Evolutionary conservation across 2,888 invertebrate genomes (phyloP), one percentile per base, ranked within the genome.

Genomic region (Onthophagus sagittarius): DNA sequence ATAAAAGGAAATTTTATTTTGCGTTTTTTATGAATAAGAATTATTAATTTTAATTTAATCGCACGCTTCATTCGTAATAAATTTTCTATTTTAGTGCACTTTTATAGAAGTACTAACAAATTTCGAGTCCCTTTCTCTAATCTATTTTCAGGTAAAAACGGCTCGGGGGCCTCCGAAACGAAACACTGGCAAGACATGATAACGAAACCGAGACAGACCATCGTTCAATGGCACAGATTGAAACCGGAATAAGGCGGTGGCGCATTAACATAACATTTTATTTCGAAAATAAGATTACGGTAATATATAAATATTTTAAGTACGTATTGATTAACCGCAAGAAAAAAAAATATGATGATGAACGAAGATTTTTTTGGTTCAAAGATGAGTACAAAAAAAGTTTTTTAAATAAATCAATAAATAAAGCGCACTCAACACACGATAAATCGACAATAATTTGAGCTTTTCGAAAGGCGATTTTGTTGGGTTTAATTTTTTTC

Each of bases 151-250:
- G 96, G 95, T 73, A 96, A 96, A 86, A 96, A 95, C 82, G 95
- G 95, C 9, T 97, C 96, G 72, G 98, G 98, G 0, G 97, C 97
- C 14, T 93, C 95, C 73, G 98, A 98, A 86, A 96, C 96, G 62
- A 97, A 97, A 84, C 98, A 98, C 86, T 98, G 98, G 98, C 97
- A 97, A 83, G 98, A 98, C 84, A 98, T 98, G 98, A 96, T 98
- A 80, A 95, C 96, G 76, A 98, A 98, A 87, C 97, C 97, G 15
- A 89, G 97, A 79, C 97, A 98, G 87, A 96, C 95, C 80, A 95
- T 97, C 81, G 94, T 97, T 70, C 97, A 97, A 85, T 98, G 98
- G 98, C 98, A 98, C 88, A 93, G 97, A 85, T 90, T 98, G 83
- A 98, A 98, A 86, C 95, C 96, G 31, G 95, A 95, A 85, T 95